Base-by-base conservation (phyloP, 1,140 invertebrate species). In the Hestina assimilis region DNA sequence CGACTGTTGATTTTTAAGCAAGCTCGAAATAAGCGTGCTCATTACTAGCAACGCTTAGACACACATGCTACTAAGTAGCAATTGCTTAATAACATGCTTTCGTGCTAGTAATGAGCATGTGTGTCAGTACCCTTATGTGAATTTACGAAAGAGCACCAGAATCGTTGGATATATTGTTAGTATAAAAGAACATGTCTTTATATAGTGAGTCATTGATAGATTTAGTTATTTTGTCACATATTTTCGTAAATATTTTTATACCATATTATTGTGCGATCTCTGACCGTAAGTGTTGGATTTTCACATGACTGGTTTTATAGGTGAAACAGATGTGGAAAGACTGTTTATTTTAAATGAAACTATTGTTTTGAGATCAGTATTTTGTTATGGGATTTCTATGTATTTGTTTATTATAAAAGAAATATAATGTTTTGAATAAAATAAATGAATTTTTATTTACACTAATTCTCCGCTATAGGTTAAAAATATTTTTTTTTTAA, bases 271-370 rank as follows among this genome's bases (percentile, higher is more conserved):
- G 29, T 56, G 48, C 24, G 51, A 60, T 57, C 21, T 57, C 48
- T 43, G 46, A 47, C 40, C 17, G 33, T 1, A 14, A 7, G 6
- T 29, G 50, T 51, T 46, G 45, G 35, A 31, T 29, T 59, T 71
- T 81, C 78, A 74, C 78, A 83, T 83, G 76, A 72, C 82, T 84
- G 66, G 79, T 84, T 84, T 80, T 84, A 77, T 79, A 84, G 81
- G 77, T 84, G 81, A 69, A 84, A 82, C 82, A 84, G 82, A 78
- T 85, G 73, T 81, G 72, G 63, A 67, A 48, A 66, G 65, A 46
- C 59, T 70, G 63, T 29, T 70, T 20, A 56, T 66, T 54, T 63
- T 41, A 19, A n/a, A 9, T 40, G 4, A 26, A 54, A 64, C 15
- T 59, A 65, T 66, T 70, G 60, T 58, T 38, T 67, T 59, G 66